Evolutionary conservation across 2,797 vertebrate genomes (phyloP).

Genomic region (Myotis pilosus): DNA sequence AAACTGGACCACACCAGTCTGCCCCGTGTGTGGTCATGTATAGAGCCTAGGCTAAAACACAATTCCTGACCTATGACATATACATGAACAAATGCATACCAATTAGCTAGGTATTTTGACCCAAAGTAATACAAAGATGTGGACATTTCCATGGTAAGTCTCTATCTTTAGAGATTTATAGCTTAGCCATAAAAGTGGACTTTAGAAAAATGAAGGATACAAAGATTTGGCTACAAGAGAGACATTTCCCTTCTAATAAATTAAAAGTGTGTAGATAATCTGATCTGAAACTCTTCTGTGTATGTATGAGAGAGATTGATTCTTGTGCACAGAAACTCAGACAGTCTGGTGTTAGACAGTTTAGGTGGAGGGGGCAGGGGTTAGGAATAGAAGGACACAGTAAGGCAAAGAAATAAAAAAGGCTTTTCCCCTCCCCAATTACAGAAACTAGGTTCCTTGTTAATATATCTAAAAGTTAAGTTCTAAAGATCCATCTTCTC

Average conservation of each 20-base stretch:
- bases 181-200: conserved; percentile 52
- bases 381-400: not conserved
- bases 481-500: not conserved
- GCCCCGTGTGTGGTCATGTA: conserved; percentile 30
- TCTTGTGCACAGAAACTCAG: not conserved
- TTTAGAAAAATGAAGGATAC: conserved; percentile 50
- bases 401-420: not conserved
- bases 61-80: conserved; percentile 45
- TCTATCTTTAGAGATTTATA: conserved; percentile 65
- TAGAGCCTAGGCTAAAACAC: conserved; percentile 27
- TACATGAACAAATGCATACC: conserved; percentile 46
- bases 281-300: conserved; percentile 5
- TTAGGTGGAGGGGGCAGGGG: not conserved
- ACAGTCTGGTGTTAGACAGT: not conserved
- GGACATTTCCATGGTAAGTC: conserved; percentile 58
- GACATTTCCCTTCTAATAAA: conserved; percentile 58
- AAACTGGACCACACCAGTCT: not conserved
- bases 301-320: not conserved
- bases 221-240: conserved; percentile 55
- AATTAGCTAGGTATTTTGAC: conserved; percentile 38
- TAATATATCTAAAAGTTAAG: not conserved
- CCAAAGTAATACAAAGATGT: conserved; percentile 55
- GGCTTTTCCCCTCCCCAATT: not conserved
- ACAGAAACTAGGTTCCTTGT: not conserved
- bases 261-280: conserved; percentile 43